Evolutionary conservation across 2,888 invertebrate genomes (phyloP).

Genomic region (Tillus elongatus): DNA sequence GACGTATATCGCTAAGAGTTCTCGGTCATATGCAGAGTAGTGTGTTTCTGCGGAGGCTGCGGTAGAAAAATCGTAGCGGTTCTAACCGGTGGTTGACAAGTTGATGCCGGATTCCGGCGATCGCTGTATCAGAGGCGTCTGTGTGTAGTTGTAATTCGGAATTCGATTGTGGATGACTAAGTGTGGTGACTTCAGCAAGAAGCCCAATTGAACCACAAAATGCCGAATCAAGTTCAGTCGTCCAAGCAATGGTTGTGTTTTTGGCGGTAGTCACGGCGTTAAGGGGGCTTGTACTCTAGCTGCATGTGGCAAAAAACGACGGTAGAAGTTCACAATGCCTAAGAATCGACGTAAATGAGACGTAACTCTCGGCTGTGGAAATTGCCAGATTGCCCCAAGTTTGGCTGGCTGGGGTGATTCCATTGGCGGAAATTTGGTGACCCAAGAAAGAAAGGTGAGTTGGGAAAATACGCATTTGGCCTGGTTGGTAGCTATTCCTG

Average conservation of each 20-base stretch:
- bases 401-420: too few relatives aligned
- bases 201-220: constrained; percentile 4
- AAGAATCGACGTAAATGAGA: neutral
- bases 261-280: neutral
- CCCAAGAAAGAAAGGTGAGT: too few relatives aligned
- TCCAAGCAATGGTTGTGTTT: constrained; percentile 6
- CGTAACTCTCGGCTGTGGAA: neutral
- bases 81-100: neutral
- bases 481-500: too few relatives aligned
- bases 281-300: neutral
- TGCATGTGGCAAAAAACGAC: neutral
- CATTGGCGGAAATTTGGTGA: too few relatives aligned
- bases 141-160: neutral
- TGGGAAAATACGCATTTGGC: too few relatives aligned
- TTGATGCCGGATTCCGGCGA: constrained; percentile 6
- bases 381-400: too few relatives aligned
- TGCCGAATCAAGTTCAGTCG: neutral
- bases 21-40: constrained; percentile 7
- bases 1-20: constrained; percentile 1
- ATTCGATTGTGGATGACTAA: constrained; percentile 4
- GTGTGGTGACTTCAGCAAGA: constrained; percentile 5
- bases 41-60: constrained; percentile 1
- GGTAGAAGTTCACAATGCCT: neutral
- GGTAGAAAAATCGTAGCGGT: constrained; percentile 5
- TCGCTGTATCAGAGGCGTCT: constrained; percentile 5